Evolutionary conservation across 2,888 invertebrate species (phyloP), one percentile per base, ranked within the genome.

Genomic region (Tanytarsus gracilentus): DNA sequence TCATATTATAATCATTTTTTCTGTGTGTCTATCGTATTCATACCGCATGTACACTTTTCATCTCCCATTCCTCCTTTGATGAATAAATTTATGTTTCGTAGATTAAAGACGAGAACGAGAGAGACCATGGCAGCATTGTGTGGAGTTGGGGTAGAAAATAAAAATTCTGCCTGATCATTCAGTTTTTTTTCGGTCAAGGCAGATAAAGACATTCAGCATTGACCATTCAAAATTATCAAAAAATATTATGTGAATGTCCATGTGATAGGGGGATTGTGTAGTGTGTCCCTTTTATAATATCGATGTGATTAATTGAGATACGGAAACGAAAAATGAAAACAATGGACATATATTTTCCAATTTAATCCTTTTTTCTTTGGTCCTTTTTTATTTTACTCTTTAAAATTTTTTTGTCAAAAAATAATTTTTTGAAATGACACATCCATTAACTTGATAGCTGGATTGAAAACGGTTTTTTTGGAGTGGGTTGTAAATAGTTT

Each of bases 291-390:
- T 27, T 53, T 36, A 40, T 58, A 16, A 48, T 58, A 58, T 58
- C 58, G 58, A 58, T 58, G 58, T 58, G 58, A 58, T 58, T 58
- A 58, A 58, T 58, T 58, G 58, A 58, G 58, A 48, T 58, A 58
- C 58, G 58, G 58, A 58, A 30, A 58, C 30, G 23, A 27, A 14
- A 44, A 58, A 30, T 8, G 23, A 27, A 58, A 16, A 58, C 58
- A 58, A 58, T 40, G 58, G 58, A 58, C 58, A 48, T 36, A 26
- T 40, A 55, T 40, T 58, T 58, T 44, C 58, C 58, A 29, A 58
- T 48, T 58, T 40, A 36, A n/a, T n/a, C n/a, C n/a, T n/a, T n/a
- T n/a, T n/a, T n/a, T n/a, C n/a, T n/a, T n/a, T 30, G n/a, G n/a
- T n/a, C n/a, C n/a, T n/a, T n/a, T n/a, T n/a, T n/a, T n/a, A n/a